A percentile compares a stretch with the other conserved stretches of the same genome.
These are phyloP conservation scores for Aramus guarauna DNA, from an alignment of 2,113 vertebrate genomes.

Conservation along the genomic window DNA sequence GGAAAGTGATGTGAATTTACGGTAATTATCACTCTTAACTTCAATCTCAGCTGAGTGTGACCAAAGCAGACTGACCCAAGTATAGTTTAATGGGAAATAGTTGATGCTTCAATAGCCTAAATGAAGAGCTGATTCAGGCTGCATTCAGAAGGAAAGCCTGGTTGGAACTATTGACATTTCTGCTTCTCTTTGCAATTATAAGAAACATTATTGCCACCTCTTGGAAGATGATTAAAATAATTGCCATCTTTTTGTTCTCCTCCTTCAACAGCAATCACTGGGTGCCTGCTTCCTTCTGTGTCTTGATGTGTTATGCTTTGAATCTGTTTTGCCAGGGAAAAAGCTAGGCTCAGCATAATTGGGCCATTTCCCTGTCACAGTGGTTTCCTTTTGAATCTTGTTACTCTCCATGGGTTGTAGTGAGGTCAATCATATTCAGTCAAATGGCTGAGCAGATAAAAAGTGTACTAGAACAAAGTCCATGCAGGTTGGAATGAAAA, in stretches of 20 bases:
- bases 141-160: constrained; percentile 35
- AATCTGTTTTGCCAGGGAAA: constrained; percentile 58
- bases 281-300: constrained; percentile 39
- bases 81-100: constrained; percentile 45
- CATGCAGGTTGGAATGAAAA: background rate
- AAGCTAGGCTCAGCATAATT: constrained; percentile 72
- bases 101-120: constrained; percentile 50
- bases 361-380: constrained; percentile 73
- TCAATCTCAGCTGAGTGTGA: background rate
- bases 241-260: constrained; percentile 69
- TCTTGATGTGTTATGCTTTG: constrained; percentile 46
- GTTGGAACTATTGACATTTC: constrained; percentile 68
- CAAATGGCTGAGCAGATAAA: constrained; percentile 67
- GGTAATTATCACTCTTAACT: background rate
- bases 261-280: constrained; percentile 30
- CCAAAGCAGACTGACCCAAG: background rate
- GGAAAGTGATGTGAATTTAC: background rate
- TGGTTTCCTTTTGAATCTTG: constrained; percentile 72
- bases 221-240: constrained; percentile 70
- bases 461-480: constrained; percentile 29
- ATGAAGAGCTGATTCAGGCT: constrained; percentile 68
- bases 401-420: constrained; percentile 56
- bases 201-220: constrained; percentile 51
- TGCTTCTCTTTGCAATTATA: constrained; percentile 63
- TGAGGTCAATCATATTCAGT: constrained; percentile 70